Base-by-base conservation (phyloP, 37 sponge, comb jelly and placozoan genomes). In the Cladorhizidae sp. region DNA sequence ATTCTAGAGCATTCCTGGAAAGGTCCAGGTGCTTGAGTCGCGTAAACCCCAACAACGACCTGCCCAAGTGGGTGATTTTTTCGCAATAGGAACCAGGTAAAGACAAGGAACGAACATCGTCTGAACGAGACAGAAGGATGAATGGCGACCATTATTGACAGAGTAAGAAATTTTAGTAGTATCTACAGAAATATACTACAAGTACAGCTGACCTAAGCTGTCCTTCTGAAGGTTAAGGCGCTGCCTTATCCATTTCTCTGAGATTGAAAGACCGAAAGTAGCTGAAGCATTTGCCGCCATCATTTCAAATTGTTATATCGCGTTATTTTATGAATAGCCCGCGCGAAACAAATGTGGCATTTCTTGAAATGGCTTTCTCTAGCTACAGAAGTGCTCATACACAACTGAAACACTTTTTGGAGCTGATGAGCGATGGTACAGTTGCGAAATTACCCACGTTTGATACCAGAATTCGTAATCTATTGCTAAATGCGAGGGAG, bases 171-270 rank as follows among this genome's bases (percentile, higher is more conserved):
- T 26, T 23, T n/a, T n/a, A n/a, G n/a, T n/a, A n/a, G n/a, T n/a
- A n/a, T n/a, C n/a, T n/a, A n/a, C n/a, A n/a, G n/a, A n/a, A n/a
- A n/a, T n/a, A n/a, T n/a, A n/a, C n/a, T n/a, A n/a, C n/a, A n/a
- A n/a, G n/a, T n/a, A n/a, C 1, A 26, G 67, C 88, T 64, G 26
- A 95, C 95, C 86, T 21, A 95, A 58, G 14, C 70, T 43, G 55
- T 92, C 93, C 15, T 52, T 68, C 3, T 54, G 64, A 0, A 95
- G 76, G 55, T 91, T 74, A 11, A 95, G 74, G 22, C 79, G 84
- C 52, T 95, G 81, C 74, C 90, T 89, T 26, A 95, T 92, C 95
- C 93, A 92, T 65, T 89, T 74, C 67, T 95, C 95, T 22, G 95
- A 89, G 33, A 90, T 79, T 21, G 52, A 43, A 43, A 87, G 76